Conservation (phyloP, 53 echinoderm and acorn worm genomes). For the Paelopatides confundens region DNA sequence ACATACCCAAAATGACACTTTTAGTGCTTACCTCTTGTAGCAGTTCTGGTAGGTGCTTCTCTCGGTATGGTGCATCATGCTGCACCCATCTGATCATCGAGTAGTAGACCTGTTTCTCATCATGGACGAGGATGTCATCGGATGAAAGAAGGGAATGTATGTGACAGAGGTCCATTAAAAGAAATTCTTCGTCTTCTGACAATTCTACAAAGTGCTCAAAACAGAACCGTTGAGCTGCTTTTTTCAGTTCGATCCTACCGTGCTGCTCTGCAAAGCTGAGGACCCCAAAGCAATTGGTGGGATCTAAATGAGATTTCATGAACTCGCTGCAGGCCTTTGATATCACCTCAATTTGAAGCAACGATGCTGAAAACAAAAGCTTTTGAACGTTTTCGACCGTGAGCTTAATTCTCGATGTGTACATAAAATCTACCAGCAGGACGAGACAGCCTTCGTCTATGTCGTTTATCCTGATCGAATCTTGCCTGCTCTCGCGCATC, state of each 20-base stretch:
- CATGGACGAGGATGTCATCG: conserved; percentile 78
- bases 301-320: conserved; percentile 93
- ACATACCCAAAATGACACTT: no score
- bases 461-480: conserved; percentile 74
- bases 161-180: conserved; percentile 69
- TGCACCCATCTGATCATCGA: conserved; percentile 91
- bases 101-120: conserved; percentile 84
- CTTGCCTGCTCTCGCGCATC: conserved; percentile 91
- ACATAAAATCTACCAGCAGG: conserved; percentile 86
- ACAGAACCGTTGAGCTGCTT: conserved; percentile 78
- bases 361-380: conserved; percentile 84
- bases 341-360: conserved; percentile 88
- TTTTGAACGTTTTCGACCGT: conserved; percentile 95
- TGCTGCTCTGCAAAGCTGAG: conserved; percentile 94
- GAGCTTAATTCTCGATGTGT: conserved; percentile 87
- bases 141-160: conserved; percentile 74
- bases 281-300: conserved; percentile 92
- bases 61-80: conserved; percentile 65
- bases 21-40: conserved; percentile 88
- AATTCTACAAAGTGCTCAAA: conserved; percentile 87
- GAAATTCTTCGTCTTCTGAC: conserved; percentile 78
- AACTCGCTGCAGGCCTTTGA: conserved; percentile 94
- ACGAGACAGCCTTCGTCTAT: conserved; percentile 87
- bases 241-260: conserved; percentile 78
- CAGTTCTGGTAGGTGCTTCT: conserved; percentile 75